Evolutionary conservation across 2,797 vertebrate species (phyloP).

Genomic region (Emydoidea blandingii): DNA sequence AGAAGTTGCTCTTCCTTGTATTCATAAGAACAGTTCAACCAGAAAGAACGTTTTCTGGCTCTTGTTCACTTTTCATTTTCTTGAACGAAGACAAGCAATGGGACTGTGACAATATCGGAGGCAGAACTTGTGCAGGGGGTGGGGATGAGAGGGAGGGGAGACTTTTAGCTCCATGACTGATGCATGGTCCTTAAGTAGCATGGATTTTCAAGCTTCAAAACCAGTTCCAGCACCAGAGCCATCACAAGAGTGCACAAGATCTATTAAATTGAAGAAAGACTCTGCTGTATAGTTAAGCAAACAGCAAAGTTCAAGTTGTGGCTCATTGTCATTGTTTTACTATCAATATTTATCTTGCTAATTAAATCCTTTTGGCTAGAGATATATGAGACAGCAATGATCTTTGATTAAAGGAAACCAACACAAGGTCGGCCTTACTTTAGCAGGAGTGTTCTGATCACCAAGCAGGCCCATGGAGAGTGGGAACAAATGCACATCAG

Average conservation of each 20-base stretch:
- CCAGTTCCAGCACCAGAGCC: not conserved
- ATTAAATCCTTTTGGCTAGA: not conserved
- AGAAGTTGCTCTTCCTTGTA: not conserved
- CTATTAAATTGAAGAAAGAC: not conserved
- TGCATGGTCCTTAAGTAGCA: not conserved
- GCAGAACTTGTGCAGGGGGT: too few species aligned
- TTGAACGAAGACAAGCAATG: not conserved
- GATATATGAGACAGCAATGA: not conserved
- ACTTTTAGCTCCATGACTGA: not conserved
- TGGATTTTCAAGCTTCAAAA: not conserved
- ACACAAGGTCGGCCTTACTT: not conserved
- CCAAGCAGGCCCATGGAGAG: not conserved
- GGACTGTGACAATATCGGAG: too few species aligned
- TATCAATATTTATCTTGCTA: slow-evolving; percentile 9
- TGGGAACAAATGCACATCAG: not conserved
- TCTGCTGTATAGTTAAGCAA: not conserved
- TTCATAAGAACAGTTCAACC: not conserved
- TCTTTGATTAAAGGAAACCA: not conserved
- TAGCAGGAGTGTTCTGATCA: not conserved
- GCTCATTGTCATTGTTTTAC: not conserved
- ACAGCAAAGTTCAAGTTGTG: not conserved
- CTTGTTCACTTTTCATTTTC: not conserved
- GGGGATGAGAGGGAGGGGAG: too few species aligned
- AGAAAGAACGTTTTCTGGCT: not conserved
- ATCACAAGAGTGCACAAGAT: not conserved